Base-by-base conservation (phyloP, 2,113 vertebrate species). In the Etheostoma cragini region DNA sequence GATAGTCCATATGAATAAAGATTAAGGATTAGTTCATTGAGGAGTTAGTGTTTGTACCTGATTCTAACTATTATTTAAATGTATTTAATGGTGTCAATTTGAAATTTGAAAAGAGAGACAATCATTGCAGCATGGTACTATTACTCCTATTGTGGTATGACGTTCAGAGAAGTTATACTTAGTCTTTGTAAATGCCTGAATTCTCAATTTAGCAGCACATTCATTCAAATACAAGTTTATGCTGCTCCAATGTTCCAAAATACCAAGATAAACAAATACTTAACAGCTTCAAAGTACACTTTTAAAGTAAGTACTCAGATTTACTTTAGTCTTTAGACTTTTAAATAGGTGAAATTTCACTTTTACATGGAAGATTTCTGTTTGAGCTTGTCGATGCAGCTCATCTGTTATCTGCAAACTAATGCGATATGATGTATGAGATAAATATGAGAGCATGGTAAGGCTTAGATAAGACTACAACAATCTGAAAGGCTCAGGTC, bases 21-120 rank as follows among this genome's bases (percentile, higher is more conserved):
- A 87, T 76, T 46, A 70, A 81, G 11, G 46, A 69, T 50, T 1
- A 69, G 42, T 61, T 65, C 45, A 68, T 15, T 66, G 60, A 87
- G 70, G 65, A 76, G 46, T 79, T 78, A n/a, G 24, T 57, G 69
- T 56, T 38, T 64, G 46, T 75, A 85, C 78, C 80, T 85, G 88
- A 87, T 47, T 79, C 30, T 19, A 69, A 56, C 22, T 35, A 47
- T 52, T 64, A 78, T 57, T 76, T 56, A 24, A 47, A 84, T 33
- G 38, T 46, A 54, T 52, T 70, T 19, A 49, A 22, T 15, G 17
- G 13, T 22, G 58, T 73, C 12, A 4, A 45, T 57, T 66, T 73
- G 0, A 67, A 53, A 46, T 16, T 3, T 42, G 24, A 22, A 56
- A 60, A 66, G 24, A 16, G 2, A 33, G 8, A 30, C 38, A 57